Percentiles rank a stretch among this genome's conserved stretches.
These are phyloP conservation scores for Pseudachorutes palmiensis DNA, from an alignment of 1,140 invertebrate genomes.

Conservation along the genomic window DNA sequence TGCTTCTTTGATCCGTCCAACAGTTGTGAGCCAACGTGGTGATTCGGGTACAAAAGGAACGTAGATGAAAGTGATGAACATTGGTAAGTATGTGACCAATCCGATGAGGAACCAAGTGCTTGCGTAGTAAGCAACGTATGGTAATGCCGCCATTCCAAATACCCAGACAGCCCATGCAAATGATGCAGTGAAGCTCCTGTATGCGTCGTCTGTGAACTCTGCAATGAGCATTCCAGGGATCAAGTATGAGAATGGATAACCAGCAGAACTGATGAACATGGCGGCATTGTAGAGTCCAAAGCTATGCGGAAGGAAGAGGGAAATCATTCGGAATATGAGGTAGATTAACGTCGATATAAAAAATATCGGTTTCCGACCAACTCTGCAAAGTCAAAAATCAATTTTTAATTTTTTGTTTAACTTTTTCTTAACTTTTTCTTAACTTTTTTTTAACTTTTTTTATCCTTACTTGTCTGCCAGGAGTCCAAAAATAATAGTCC, in stretches of 20 bases:
- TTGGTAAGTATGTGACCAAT: constrained; percentile 32
- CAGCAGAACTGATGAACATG: constrained; percentile 34
- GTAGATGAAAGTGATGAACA: constrained; percentile 43
- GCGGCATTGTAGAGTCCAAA: constrained; percentile 17
- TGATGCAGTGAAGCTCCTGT: constrained; percentile 3
- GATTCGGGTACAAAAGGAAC: constrained; percentile 42
- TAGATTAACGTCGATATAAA: constrained; percentile 31
- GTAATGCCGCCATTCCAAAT: constrained; percentile 31
- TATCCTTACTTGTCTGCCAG: constrained; percentile 27
- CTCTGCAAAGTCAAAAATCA: no score
- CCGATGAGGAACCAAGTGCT: constrained; percentile 27
- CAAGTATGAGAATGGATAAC: constrained; percentile 35
- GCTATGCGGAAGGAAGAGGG: constrained; percentile 21
- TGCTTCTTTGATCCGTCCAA: constrained; percentile 48
- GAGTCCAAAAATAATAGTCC: constrained; percentile 33
- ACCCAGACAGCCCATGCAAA: constrained; percentile 24
- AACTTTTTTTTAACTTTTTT: background rate
- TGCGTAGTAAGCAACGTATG: constrained; percentile 24
- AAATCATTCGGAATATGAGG: constrained; percentile 28
- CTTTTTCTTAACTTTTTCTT: background rate
- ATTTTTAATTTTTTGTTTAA: background rate
- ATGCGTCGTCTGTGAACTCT: constrained; percentile 3
- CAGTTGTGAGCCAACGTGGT: constrained; percentile 44
- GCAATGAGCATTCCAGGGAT: constrained; percentile 33
- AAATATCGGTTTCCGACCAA: constrained; percentile 34